phyloP scores from a whole-genome alignment of 1,140 invertebrate genomes.

The Leptinotarsa texana region DNA sequence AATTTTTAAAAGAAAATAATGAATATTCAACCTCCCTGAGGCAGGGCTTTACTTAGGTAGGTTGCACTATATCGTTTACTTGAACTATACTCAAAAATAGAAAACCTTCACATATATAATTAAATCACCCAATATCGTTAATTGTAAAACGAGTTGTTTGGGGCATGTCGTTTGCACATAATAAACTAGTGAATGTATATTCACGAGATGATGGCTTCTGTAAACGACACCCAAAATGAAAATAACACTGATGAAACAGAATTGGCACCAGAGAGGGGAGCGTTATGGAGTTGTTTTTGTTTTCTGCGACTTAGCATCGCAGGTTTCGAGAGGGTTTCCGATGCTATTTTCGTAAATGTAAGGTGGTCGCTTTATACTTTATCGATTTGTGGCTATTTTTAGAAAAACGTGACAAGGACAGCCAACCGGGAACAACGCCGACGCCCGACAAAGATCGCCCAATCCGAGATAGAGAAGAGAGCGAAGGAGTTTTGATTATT shows the following conservation, averaged over 20 bases:
- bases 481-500: background rate
- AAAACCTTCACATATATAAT: no score
- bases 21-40: no score
- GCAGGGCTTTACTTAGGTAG: no score
- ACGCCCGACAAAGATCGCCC: background rate
- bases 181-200: background rate
- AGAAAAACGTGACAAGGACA: constrained; percentile 31
- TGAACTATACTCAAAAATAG: no score
- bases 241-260: no score
- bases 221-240: background rate
- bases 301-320: constrained; percentile 5
- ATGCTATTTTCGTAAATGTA: constrained; percentile 34
- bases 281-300: constrained; percentile 21
- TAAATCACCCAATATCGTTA: no score
- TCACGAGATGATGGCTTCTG: background rate
- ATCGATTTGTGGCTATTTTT: constrained; percentile 39
- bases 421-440: constrained; percentile 1
- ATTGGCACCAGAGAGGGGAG: background rate
- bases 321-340: constrained; percentile 7
- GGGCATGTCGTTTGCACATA: no score
- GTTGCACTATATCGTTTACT: no score
- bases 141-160: no score
- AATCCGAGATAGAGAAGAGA: background rate
- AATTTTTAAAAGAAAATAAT: no score
- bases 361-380: constrained; percentile 35